Base-by-base conservation (phyloP, 2,797 vertebrate species). In the Pipistrellus pygmaeus region DNA sequence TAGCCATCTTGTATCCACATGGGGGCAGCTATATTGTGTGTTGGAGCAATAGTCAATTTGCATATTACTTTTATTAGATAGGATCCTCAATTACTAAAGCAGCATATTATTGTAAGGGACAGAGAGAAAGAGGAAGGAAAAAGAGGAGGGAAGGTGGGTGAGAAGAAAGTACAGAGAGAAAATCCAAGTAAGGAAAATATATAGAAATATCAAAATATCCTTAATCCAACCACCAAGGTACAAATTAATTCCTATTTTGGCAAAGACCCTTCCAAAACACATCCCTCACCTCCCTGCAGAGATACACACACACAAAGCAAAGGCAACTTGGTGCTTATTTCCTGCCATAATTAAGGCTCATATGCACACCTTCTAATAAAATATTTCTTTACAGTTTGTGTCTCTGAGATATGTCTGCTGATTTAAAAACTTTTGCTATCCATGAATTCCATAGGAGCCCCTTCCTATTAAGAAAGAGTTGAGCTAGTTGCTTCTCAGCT, bases 281-380 rank as follows among this genome's bases (percentile, higher is more conserved):
- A 1, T 15, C 6, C 5, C 3, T 44, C 13, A 21, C 25, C 14
- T 41, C 9, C 0, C 1, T 1, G 1, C 25, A n/a, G 6, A 23
- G 6, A 44, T 17, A 89, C 9, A 15, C 9, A 15, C 1, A 15
- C 1, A 71, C 25, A 80, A 23, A 35, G 6, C 1, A 75, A 87
- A 82, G 30, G 25, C 13, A 73, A 32, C 6, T 62, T 32, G 10
- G 30, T 25, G 15, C 7, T 3, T 75, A 71, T 77, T 25, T 18
- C 20, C 30, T 77, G 23, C 5, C 5, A 51, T 30, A 18, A 51
- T n/a, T 44, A 90, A 68, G 17, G 3, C 41, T 71, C n/a, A 44
- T 7, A 57, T 18, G 6, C 0, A 46, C n/a, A 48, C 0, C 1
- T 27, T 46, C 57, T 62, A 85, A 71, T 32, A 71, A 89, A 84